Evolutionary conservation across 2,797 vertebrate species (phyloP).

Genomic region (Dendrocincla fuliginosa): DNA sequence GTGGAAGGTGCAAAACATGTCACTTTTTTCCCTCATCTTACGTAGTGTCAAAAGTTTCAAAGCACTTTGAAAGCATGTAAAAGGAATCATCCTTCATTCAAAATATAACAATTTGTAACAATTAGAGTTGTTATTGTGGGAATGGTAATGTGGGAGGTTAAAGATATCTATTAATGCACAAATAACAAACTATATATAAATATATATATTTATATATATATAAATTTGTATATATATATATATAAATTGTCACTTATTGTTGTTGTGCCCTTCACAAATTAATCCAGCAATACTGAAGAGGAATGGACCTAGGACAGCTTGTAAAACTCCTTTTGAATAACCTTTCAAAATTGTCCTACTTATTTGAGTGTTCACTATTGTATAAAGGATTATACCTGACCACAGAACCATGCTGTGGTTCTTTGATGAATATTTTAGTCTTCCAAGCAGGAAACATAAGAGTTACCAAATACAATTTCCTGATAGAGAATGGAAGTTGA

Average conservation of each 20-base stretch:
- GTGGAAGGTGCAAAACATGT: background rate
- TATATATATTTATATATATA: too few species aligned
- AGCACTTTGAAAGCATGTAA: background rate
- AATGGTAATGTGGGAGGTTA: background rate
- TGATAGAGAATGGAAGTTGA: background rate
- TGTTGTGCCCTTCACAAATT: slow-evolving; percentile 21
- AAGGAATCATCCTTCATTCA: background rate
- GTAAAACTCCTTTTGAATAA: background rate
- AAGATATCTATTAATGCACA: background rate
- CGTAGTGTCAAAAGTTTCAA: background rate
- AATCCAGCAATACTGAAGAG: background rate
- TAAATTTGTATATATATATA: background rate
- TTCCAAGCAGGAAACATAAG: background rate
- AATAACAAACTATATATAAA: background rate
- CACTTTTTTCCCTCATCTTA: background rate
- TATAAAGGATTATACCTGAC: background rate
- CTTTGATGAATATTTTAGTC: background rate
- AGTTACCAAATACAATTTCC: background rate
- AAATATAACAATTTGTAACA: background rate
- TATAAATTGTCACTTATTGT: background rate
- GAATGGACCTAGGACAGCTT: background rate
- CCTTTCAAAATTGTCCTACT: background rate
- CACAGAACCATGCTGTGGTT: background rate
- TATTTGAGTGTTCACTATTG: background rate
- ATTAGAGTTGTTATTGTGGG: background rate